phyloP scores from a whole-genome alignment of 2,113 vertebrate species.

The Balaenoptera acutorostrata region DNA sequence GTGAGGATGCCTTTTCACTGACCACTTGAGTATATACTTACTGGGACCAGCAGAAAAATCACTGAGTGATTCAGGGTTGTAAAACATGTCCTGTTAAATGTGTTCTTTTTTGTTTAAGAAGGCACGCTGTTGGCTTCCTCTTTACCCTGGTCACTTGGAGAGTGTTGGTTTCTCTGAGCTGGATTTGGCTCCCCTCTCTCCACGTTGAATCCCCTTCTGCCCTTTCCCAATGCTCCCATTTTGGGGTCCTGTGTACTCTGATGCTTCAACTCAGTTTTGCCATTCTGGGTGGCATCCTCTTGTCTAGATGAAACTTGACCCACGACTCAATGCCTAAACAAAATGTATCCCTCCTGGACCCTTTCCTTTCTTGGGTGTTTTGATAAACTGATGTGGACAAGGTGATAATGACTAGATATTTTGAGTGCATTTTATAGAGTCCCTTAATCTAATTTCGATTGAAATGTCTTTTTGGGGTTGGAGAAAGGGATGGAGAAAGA shows the following conservation, averaged over 20 bases:
- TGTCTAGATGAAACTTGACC: background rate
- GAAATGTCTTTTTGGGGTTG: background rate
- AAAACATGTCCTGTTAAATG: background rate
- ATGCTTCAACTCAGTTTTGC: background rate
- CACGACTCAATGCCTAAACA: background rate
- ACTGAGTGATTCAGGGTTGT: background rate
- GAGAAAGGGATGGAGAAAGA: background rate
- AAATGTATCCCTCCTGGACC: background rate
- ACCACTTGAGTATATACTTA: background rate
- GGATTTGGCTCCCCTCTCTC: background rate
- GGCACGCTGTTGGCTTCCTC: background rate
- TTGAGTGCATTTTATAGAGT: background rate
- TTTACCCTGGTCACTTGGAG: background rate
- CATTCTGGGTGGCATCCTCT: background rate
- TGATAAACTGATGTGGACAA: background rate
- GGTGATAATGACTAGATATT: background rate
- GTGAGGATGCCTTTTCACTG: background rate
- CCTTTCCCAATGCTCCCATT: background rate
- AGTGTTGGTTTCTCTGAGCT: background rate
- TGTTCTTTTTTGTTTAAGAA: background rate
- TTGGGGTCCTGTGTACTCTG: background rate
- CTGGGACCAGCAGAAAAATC: background rate
- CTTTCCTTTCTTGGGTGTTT: background rate
- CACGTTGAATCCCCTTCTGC: background rate
- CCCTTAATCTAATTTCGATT: background rate